Percentiles rank a stretch among this genome's conserved stretches.
phyloP scores from a whole-genome alignment of 2,113 vertebrate species.

The Psephotus haematonotus region DNA sequence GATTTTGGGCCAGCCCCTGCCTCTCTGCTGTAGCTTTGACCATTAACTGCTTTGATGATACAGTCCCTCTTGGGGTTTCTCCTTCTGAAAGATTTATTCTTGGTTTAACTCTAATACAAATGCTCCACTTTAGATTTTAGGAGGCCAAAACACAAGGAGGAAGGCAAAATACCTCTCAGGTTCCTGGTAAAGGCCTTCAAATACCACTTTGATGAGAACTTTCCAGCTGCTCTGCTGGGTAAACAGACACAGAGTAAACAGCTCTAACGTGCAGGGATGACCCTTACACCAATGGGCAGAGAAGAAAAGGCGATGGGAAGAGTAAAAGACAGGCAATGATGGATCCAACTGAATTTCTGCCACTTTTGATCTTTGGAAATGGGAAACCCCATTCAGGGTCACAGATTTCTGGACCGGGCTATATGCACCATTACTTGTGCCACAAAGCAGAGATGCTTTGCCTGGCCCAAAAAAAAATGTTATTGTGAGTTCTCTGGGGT shows the following conservation, averaged over 20 bases:
- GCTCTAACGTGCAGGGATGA: background rate
- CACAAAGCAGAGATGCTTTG: background rate
- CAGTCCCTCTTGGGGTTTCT: background rate
- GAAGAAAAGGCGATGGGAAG: background rate
- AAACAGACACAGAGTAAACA: background rate
- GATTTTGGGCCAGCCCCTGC: background rate
- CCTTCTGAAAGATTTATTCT: background rate
- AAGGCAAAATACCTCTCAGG: background rate
- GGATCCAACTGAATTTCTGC: background rate
- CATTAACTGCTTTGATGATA: background rate
- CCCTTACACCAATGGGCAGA: background rate
- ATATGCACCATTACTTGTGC: background rate
- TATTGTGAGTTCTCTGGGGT: background rate
- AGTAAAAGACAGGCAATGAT: background rate
- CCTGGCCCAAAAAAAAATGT: background rate
- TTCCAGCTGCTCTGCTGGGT: background rate
- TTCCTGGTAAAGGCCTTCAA: background rate
- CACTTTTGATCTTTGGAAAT: background rate
- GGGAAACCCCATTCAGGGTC: background rate
- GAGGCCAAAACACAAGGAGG: background rate
- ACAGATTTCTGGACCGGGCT: background rate
- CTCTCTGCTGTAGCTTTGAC: background rate
- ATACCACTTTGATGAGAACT: background rate
- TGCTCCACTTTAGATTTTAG: background rate
- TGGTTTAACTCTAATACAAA: background rate